phyloP scores from a whole-genome alignment of 2,797 vertebrate species.

The Cuculus canorus region DNA sequence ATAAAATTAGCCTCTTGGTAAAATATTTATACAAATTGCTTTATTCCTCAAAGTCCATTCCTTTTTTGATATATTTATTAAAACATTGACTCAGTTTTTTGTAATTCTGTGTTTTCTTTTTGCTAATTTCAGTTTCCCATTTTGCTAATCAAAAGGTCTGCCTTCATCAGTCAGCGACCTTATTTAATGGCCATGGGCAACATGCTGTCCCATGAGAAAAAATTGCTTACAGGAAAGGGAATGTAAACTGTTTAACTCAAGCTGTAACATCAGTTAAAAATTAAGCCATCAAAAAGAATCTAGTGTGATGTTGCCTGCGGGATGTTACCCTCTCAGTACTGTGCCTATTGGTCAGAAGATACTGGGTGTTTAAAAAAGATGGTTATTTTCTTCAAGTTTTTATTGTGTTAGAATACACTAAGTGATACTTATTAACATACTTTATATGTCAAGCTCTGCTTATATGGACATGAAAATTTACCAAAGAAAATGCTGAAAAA shows the following conservation, averaged over 20 bases:
- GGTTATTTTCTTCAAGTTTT: neutral
- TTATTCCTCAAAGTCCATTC: neutral
- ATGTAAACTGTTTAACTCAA: neutral
- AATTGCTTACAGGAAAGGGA: neutral
- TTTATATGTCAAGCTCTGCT: neutral
- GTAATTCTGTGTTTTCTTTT: neutral
- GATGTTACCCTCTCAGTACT: neutral
- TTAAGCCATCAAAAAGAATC: neutral
- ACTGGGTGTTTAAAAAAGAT: neutral
- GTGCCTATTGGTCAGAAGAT: neutral
- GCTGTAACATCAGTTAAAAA: neutral
- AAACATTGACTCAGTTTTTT: neutral
- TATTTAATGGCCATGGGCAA: neutral
- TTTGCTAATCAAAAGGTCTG: neutral
- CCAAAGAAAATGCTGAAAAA: neutral
- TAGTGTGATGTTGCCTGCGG: neutral
- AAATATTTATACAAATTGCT: neutral
- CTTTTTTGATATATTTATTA: neutral
- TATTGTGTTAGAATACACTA: neutral
- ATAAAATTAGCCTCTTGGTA: neutral
- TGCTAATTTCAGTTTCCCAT: neutral
- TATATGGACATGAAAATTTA: neutral
- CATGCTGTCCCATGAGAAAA: neutral
- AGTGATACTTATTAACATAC: neutral
- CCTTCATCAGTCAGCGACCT: neutral